Percentiles rank a stretch among this genome's conserved stretches.
Evolutionary conservation across 1,140 invertebrate genomes (phyloP).

Genomic region (Callitettix versicolor): DNA sequence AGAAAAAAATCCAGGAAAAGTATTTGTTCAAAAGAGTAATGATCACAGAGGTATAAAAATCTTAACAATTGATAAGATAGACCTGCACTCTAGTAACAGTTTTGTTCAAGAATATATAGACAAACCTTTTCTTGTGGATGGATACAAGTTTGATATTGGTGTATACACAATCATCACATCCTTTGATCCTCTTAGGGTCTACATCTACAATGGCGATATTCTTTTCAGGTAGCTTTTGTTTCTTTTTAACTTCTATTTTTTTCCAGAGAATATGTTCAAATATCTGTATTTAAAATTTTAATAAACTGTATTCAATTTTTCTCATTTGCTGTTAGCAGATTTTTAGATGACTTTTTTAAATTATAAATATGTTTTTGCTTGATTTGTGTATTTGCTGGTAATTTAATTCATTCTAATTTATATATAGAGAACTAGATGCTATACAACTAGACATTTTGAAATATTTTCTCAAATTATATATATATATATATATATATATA

Average conservation of each 20-base stretch:
- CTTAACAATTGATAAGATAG: conserved; percentile 53
- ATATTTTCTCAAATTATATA: no score
- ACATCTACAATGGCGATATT: conserved; percentile 81
- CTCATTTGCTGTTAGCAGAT: no score
- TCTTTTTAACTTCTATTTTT: background rate
- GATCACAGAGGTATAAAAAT: conserved; percentile 82
- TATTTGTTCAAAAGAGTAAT: conserved; percentile 89
- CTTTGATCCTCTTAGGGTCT: conserved; percentile 78
- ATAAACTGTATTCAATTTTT: no score
- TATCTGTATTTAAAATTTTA: no score
- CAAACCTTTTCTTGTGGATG: conserved; percentile 71
- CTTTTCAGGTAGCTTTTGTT: conserved; percentile 55
- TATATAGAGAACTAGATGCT: no score
- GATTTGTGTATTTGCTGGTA: no score
- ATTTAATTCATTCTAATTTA: no score
- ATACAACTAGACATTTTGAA: no score
- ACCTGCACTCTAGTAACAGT: conserved; percentile 58
- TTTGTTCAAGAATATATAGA: conserved; percentile 87
- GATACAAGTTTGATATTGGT: conserved; percentile 93
- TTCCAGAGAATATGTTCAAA: background rate
- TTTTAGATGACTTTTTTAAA: no score
- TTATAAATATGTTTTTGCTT: no score
- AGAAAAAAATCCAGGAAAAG: conserved; percentile 49
- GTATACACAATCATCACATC: conserved; percentile 89
- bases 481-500: no score